phyloP scores from a whole-genome alignment of 2,797 vertebrate species.

The Paedocypris micromegethes region DNA sequence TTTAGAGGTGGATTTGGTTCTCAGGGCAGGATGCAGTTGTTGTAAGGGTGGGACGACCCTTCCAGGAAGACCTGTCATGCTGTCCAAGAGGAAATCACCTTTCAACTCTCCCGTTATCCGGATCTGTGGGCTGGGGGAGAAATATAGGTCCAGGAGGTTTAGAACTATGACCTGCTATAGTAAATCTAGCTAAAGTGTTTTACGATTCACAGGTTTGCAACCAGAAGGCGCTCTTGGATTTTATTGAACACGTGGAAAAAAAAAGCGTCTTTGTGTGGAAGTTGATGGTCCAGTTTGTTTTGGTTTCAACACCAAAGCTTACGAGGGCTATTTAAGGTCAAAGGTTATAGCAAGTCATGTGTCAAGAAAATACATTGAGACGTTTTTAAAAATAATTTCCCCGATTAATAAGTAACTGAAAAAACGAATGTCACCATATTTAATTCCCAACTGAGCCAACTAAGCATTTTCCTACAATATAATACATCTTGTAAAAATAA shows the following conservation, averaged over 20 bases:
- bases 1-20: constrained; percentile 19
- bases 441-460: too few species aligned
- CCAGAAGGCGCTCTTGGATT: background rate
- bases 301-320: too few species aligned
- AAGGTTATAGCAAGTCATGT: too few species aligned
- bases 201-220: background rate
- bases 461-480: background rate
- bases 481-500: background rate
- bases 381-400: too few species aligned
- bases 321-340: too few species aligned
- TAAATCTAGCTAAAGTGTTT: constrained; percentile 9
- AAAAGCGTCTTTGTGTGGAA: too few species aligned
- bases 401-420: too few species aligned
- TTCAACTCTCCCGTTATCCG: constrained; percentile 27
- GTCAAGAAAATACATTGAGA: too few species aligned
- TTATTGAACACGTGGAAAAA: background rate
- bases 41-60: constrained; percentile 30
- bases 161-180: constrained; percentile 26
- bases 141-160: constrained; percentile 10
- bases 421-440: too few species aligned
- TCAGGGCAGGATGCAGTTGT: constrained; percentile 37
- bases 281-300: too few species aligned
- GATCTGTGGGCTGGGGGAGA: constrained; percentile 7
- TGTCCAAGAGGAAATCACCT: constrained; percentile 46
- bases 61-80: constrained; percentile 42